phyloP scores from a whole-genome alignment of 2,888 invertebrate species.

The Brachyopa scutellaris region DNA sequence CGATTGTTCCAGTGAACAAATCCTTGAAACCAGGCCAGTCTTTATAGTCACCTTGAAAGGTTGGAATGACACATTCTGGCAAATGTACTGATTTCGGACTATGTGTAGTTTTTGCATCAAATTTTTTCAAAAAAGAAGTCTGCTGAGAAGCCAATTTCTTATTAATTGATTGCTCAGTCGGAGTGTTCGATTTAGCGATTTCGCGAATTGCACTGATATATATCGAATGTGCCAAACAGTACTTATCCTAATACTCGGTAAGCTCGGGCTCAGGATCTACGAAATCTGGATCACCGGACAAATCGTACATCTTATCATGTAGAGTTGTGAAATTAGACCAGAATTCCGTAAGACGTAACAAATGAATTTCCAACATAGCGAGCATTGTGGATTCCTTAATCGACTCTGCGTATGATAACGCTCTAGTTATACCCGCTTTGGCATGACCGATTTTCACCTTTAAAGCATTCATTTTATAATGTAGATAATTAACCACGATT shows the following conservation, averaged over 20 bases:
- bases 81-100: conserved; percentile 1
- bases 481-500: no score
- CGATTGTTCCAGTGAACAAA: conserved; percentile 50
- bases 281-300: neutral
- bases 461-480: no score
- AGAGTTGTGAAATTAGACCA: neutral
- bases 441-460: neutral
- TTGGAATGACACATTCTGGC: conserved; percentile 44
- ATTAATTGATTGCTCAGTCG: neutral
- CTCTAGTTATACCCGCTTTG: neutral
- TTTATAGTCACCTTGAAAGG: conserved; percentile 56
- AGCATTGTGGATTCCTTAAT: neutral
- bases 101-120: neutral
- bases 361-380: conserved; percentile 1
- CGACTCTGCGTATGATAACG: neutral
- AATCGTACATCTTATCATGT: neutral
- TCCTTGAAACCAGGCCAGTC: conserved; percentile 66
- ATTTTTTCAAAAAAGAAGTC: neutral
- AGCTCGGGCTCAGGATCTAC: conserved; percentile 13
- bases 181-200: neutral
- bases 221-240: neutral
- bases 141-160: conserved; percentile 1
- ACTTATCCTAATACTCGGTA: neutral
- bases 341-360: neutral
- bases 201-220: neutral